Conservation (phyloP, 2,888 invertebrate genomes). For the Stenchaetothrips biformis region DNA sequence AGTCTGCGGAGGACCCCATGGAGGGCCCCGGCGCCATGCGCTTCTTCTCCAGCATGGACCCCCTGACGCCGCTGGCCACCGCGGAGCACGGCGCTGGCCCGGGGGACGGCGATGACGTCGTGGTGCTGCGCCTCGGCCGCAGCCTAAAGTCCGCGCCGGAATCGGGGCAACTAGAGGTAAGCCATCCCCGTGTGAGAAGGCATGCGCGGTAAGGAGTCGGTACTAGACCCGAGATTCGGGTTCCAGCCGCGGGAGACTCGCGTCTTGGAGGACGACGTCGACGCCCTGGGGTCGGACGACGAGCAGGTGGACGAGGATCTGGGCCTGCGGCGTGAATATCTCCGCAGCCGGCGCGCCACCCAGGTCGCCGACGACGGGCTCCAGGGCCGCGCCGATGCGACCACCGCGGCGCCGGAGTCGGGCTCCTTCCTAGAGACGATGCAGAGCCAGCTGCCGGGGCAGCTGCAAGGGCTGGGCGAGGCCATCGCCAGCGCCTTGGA, state of each 20-base stretch:
- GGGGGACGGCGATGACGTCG: not conserved
- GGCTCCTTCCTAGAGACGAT: conserved; percentile 9
- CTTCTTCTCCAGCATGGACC: not conserved
- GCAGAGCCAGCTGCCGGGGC: conserved; percentile 7
- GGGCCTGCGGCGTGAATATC: not conserved
- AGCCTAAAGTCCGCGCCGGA: not conserved
- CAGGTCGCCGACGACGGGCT: not conserved
- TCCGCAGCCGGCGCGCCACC: not conserved
- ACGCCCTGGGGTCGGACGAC: not conserved
- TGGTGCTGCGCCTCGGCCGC: not conserved
- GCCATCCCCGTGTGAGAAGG: too few relatives aligned
- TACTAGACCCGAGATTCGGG: too few relatives aligned
- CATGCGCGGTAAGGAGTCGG: too few relatives aligned
- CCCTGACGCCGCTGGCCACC: not conserved
- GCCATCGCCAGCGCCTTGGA: not conserved
- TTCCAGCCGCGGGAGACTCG: not conserved
- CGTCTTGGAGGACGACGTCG: not conserved
- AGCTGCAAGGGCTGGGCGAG: conserved; percentile 7
- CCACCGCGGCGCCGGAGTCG: not conserved
- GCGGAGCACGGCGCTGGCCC: not conserved
- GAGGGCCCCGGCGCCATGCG: not conserved
- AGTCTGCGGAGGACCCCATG: not conserved
- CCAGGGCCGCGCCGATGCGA: not conserved
- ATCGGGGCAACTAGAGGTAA: too few relatives aligned
- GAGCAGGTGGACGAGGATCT: not conserved